Conservation (phyloP, 1,140 invertebrate species). For the Leptestheria dahalacensis region DNA sequence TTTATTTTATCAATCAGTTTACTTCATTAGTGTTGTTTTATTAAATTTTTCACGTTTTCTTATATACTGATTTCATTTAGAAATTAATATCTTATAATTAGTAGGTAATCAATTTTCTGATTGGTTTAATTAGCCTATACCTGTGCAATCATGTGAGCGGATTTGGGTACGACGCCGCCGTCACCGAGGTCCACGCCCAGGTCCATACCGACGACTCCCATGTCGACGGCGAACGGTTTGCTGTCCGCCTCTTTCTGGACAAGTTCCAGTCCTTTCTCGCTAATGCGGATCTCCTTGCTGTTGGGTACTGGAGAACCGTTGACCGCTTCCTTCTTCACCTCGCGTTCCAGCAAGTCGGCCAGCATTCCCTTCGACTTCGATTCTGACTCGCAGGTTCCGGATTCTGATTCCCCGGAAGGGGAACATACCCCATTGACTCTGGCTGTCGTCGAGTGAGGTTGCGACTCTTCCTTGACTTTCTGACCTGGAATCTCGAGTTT, state of each 20-base stretch:
- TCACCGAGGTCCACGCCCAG: conserved; percentile 3
- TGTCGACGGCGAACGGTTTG: neutral
- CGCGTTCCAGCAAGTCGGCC: conserved; percentile 48
- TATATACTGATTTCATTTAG: no score
- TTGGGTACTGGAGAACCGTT: conserved; percentile 25
- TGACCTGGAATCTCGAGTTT: neutral
- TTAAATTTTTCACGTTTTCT: no score
- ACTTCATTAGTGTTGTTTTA: no score
- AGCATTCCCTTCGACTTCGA: conserved; percentile 34
- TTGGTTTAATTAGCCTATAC: neutral
- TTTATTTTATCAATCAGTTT: no score
- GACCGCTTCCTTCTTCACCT: conserved; percentile 28
- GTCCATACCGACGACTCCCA: conserved; percentile 11
- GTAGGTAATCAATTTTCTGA: no score
- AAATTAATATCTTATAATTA: no score
- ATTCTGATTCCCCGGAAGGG: neutral
- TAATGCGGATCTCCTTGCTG: conserved; percentile 39
- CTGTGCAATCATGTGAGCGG: conserved; percentile 7
- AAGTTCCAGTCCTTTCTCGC: conserved; percentile 42
- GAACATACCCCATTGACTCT: neutral
- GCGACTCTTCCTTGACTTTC: no score
- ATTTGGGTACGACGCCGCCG: conserved; percentile 1
- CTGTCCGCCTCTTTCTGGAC: conserved; percentile 32
- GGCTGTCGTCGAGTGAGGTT: neutral
- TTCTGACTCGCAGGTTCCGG: neutral